A percentile compares a stretch with the other conserved stretches of the same genome.
Conservation (phyloP, 2,113 vertebrate species). For the Aphyosemion australe region DNA sequence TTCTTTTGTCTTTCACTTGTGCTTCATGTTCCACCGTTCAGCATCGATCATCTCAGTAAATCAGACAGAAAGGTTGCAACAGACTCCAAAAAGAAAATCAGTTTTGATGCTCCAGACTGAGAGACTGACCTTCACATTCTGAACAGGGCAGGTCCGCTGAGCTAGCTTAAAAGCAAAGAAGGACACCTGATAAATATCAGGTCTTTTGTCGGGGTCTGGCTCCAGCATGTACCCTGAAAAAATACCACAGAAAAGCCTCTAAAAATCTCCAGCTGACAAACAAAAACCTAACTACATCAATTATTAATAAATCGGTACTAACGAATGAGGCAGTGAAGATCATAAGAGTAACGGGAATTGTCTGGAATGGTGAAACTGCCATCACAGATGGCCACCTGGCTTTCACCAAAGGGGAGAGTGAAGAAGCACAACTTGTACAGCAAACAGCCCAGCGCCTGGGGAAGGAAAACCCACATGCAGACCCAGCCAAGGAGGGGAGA, state of each 20-base stretch:
- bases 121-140: conserved; percentile 89
- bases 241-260: conserved; percentile 25
- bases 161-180: conserved; percentile 93
- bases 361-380: conserved; percentile 99
- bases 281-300: not conserved
- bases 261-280: not conserved
- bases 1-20: too few species aligned
- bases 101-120: conserved; percentile 14
- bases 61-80: conserved; percentile 8
- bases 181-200: conserved; percentile 97
- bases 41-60: not conserved
- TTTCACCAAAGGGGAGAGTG: conserved; percentile 97
- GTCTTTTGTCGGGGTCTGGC: conserved; percentile 94
- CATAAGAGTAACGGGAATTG: conserved; percentile 94
- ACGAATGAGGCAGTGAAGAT: conserved; percentile 99
- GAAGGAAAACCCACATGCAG: conserved; percentile 37
- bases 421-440: conserved; percentile 99
- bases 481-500: conserved; percentile 10
- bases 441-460: conserved; percentile 94
- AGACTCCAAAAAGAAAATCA: conserved; percentile 26
- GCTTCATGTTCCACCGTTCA: too few species aligned
- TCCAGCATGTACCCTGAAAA: conserved; percentile 94
- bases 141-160: conserved; percentile 91
- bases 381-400: conserved; percentile 98
- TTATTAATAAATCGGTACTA: conserved; percentile 48